phyloP scores from a whole-genome alignment of 2,113 vertebrate genomes.

The Bujurquina vittata region DNA sequence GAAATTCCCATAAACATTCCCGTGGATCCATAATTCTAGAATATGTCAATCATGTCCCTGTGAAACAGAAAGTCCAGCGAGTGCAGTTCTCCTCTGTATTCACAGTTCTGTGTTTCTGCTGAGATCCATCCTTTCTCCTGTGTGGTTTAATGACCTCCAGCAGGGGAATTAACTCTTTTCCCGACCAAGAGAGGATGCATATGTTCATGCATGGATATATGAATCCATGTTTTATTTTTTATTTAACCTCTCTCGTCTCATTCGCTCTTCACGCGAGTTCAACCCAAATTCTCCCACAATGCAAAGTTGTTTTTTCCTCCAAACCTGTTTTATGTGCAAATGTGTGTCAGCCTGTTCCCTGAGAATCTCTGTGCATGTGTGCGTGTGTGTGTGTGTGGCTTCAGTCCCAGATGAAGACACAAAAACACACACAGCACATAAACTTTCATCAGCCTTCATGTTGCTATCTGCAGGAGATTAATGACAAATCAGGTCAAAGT shows the following conservation, averaged over 20 bases:
- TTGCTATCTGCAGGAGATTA: neutral
- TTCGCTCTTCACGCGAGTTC: neutral
- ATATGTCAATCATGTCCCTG: rapidly evolving
- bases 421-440: neutral
- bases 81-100: rapidly evolving
- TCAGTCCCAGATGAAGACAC: neutral
- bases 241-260: neutral
- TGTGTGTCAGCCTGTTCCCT: constrained; percentile 7
- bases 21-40: neutral
- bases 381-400: neutral
- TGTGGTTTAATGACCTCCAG: neutral
- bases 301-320: neutral
- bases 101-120: too few relatives aligned
- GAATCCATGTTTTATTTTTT: neutral
- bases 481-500: constrained; percentile 1
- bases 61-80: neutral
- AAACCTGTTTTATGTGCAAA: constrained; percentile 7
- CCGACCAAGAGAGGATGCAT: neutral
- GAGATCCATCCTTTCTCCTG: neutral
- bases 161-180: neutral
- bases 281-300: constrained; percentile 4
- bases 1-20: too few relatives aligned
- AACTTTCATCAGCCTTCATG: constrained; percentile 6
- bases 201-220: neutral
- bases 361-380: neutral